phyloP scores from a whole-genome alignment of 2,797 vertebrate species.

The Sparus aurata region DNA sequence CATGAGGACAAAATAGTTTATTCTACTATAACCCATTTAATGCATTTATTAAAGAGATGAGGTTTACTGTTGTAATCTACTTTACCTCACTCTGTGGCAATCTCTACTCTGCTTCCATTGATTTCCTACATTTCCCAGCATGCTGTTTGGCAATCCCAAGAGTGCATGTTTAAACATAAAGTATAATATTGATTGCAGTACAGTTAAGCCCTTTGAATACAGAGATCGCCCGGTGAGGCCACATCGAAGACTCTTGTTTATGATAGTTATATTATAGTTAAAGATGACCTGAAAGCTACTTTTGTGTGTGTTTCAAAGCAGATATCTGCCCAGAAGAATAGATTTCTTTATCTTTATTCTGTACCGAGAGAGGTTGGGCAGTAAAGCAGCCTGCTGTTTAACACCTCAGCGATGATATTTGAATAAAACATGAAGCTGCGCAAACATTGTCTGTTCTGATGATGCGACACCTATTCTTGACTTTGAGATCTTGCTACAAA shows the following conservation, averaged over 20 bases:
- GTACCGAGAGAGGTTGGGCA: background rate
- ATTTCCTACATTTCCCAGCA: background rate
- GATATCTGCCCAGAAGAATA: background rate
- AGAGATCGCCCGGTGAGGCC: too few relatives aligned
- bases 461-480: background rate
- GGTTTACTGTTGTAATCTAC: constrained; percentile 10
- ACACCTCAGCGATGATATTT: background rate
- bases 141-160: background rate
- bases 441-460: background rate
- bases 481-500: background rate
- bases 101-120: background rate
- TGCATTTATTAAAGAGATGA: background rate
- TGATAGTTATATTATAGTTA: too few relatives aligned
- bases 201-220: too few relatives aligned
- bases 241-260: too few relatives aligned
- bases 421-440: background rate
- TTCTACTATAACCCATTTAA: background rate
- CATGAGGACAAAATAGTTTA: constrained; percentile 1
- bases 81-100: background rate
- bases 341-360: background rate
- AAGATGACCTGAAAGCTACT: too few relatives aligned
- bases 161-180: background rate
- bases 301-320: background rate
- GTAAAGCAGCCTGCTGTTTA: background rate
- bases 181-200: too few relatives aligned